phyloP scores from a whole-genome alignment of 2,113 vertebrate species.

The Hemiprocne comata region DNA sequence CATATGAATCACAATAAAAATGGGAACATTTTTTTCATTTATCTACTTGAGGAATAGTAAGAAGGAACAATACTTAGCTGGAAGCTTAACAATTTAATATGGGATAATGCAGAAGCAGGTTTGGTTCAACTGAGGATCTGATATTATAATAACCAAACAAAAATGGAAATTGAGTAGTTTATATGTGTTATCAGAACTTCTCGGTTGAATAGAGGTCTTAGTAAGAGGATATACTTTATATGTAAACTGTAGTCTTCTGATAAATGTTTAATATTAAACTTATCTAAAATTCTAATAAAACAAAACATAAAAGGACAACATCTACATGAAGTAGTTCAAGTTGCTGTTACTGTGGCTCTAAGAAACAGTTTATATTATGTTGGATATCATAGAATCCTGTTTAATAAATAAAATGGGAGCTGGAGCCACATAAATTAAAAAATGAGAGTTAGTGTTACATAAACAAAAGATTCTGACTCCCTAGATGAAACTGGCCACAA shows the following conservation, averaged over 20 bases:
- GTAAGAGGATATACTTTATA: constrained; percentile 39
- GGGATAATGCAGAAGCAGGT: constrained; percentile 1
- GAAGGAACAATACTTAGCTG: constrained; percentile 28
- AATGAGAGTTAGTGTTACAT: not conserved
- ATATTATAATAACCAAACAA: constrained; percentile 50
- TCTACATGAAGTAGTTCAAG: constrained; percentile 4
- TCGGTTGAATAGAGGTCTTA: constrained; percentile 31
- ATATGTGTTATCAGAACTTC: constrained; percentile 19
- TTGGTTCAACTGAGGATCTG: constrained; percentile 6
- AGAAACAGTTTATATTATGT: not conserved
- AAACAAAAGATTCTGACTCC: not conserved
- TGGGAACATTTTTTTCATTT: not conserved
- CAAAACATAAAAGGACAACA: constrained; percentile 26
- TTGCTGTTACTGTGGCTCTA: not conserved
- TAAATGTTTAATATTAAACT: constrained; percentile 50
- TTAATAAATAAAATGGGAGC: not conserved
- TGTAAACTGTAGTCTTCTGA: constrained; percentile 22
- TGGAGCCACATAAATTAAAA: not conserved
- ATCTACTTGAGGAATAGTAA: constrained; percentile 32
- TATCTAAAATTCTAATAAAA: constrained; percentile 51
- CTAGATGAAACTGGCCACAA: not conserved
- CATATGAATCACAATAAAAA: constrained; percentile 13
- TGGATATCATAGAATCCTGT: not conserved
- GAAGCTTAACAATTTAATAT: constrained; percentile 46
- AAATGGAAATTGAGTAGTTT: constrained; percentile 43